Conservation (phyloP, 2,888 invertebrate genomes). For the Chymomyza amoena region DNA sequence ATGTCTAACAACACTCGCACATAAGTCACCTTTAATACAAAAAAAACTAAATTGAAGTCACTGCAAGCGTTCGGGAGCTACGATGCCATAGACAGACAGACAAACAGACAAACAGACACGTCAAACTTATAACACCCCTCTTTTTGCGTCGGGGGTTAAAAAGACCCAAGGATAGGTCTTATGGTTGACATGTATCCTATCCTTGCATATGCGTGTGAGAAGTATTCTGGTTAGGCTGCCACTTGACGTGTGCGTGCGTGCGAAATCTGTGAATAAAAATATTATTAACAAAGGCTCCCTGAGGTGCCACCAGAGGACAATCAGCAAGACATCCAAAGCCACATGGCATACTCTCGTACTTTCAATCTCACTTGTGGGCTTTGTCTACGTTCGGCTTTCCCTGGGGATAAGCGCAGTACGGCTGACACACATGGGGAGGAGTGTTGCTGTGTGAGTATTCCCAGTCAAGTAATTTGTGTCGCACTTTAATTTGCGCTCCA, state of each 20-base stretch:
- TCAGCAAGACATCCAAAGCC: conserved; percentile 15
- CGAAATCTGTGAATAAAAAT: conserved; percentile 59
- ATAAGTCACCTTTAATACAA: no score
- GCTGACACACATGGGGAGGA: conserved; percentile 25
- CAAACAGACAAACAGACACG: no score
- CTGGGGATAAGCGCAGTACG: conserved; percentile 62
- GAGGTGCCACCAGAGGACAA: conserved; percentile 35
- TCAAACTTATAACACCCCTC: no score
- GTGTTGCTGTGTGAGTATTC: conserved; percentile 6
- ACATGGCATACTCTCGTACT: conserved; percentile 14
- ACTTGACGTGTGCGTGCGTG: conserved; percentile 58
- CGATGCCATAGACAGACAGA: no score
- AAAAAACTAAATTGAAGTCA: no score
- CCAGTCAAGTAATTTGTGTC: conserved; percentile 64
- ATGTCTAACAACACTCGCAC: no score
- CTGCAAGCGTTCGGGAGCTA: no score
- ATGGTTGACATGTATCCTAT: background rate
- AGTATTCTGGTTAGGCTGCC: background rate
- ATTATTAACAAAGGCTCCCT: conserved; percentile 62
- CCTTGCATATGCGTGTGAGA: no score
- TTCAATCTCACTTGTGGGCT: conserved; percentile 9
- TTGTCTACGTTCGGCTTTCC: conserved; percentile 23
- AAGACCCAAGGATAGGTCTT: background rate
- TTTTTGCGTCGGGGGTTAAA: no score
- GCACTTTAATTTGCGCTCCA: conserved; percentile 66